A percentile compares a stretch with the other conserved stretches of the same genome.
Conservation (phyloP, 2,113 vertebrate species). For the Labeo catla region DNA sequence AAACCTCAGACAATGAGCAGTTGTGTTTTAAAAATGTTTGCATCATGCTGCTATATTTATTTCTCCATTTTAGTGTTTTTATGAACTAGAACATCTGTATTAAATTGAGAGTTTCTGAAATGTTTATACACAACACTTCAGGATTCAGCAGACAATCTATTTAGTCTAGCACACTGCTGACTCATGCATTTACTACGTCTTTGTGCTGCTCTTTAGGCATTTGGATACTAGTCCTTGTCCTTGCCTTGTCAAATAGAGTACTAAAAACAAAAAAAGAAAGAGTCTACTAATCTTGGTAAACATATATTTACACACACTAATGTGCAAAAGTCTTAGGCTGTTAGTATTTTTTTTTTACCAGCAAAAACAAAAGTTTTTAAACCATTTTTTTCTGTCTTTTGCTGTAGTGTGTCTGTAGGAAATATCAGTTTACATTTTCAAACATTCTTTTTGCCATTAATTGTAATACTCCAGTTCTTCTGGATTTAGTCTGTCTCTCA, state of each 20-base stretch:
- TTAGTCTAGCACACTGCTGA: background rate
- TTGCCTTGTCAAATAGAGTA: background rate
- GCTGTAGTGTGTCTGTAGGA: too few relatives aligned
- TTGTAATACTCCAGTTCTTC: too few relatives aligned
- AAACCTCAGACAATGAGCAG: background rate
- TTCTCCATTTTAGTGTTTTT: background rate
- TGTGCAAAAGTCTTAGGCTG: too few relatives aligned
- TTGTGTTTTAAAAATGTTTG: constrained; percentile 2
- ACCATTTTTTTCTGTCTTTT: too few relatives aligned
- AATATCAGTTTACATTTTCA: too few relatives aligned
- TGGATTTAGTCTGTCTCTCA: too few relatives aligned
- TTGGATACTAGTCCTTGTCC: background rate
- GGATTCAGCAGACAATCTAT: background rate
- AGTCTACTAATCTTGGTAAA: background rate
- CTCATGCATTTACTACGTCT: background rate
- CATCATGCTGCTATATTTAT: background rate
- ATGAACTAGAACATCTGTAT: background rate
- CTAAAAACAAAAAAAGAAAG: background rate
- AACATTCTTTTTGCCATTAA: too few relatives aligned
- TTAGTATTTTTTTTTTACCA: too few relatives aligned
- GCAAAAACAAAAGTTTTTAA: too few relatives aligned
- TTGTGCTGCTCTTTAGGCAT: background rate
- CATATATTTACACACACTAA: too few relatives aligned
- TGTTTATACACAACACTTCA: background rate
- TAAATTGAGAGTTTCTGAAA: background rate